A percentile compares a stretch with the other conserved stretches of the same genome.
phyloP scores from a whole-genome alignment of 2,888 invertebrate species.

The Agrypnus murinus region DNA sequence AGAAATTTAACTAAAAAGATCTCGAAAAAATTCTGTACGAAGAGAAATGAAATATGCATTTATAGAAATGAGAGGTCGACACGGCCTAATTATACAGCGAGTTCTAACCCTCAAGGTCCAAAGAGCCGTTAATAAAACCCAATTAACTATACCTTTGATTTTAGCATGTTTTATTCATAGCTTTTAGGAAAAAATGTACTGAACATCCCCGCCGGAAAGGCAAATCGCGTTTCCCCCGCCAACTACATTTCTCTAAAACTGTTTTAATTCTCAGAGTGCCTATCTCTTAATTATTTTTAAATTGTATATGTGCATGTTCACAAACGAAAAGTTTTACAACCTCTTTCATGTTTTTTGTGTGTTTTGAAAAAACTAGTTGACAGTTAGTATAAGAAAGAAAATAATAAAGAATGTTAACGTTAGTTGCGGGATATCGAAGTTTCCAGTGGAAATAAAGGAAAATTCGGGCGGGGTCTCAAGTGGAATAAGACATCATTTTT shows the following conservation, averaged over 20 bases:
- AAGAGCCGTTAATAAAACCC: constrained; percentile 38
- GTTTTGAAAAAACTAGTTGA: neutral
- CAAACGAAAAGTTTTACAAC: too few species aligned
- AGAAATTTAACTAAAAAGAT: constrained; percentile 21
- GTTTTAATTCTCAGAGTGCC: neutral
- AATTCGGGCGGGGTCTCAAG: constrained; percentile 41
- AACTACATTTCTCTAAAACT: neutral
- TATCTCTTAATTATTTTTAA: neutral
- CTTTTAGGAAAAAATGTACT: constrained; percentile 18
- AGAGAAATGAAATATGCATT: constrained; percentile 22
- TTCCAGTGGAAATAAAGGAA: constrained; percentile 41
- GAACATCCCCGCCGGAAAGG: constrained; percentile 17
- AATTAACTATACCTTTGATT: constrained; percentile 43
- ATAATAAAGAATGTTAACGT: constrained; percentile 17
- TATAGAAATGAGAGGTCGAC: constrained; percentile 9
- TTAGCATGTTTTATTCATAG: constrained; percentile 41
- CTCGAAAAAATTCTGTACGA: constrained; percentile 19
- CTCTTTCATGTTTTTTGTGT: too few species aligned
- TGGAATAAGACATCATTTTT: constrained; percentile 55
- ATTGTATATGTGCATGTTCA: neutral
- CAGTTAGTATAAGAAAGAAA: constrained; percentile 10
- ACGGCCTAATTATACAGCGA: constrained; percentile 35
- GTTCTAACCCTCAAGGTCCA: constrained; percentile 30
- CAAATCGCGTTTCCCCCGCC: constrained; percentile 9
- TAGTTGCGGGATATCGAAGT: constrained; percentile 25